These are phyloP conservation scores for Cranoglanis bouderius DNA, from an alignment of 2,113 vertebrate species.

Conservation along the genomic window DNA sequence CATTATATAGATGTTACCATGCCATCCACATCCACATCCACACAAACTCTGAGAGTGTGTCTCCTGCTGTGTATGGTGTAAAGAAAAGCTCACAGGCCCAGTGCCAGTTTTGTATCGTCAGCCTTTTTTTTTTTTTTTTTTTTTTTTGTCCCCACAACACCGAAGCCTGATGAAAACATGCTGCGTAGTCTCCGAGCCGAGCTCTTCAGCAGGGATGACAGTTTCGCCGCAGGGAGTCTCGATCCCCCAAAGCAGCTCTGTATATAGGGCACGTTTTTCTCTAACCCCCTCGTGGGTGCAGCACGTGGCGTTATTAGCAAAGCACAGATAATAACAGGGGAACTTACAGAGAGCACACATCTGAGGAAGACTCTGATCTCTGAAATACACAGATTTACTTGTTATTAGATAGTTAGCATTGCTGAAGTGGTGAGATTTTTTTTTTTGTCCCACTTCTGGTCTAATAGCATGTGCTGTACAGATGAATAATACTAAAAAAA, in stretches of 20 bases:
- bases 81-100: constrained; percentile 2
- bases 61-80: neutral
- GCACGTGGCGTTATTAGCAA: constrained; percentile 21
- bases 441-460: neutral
- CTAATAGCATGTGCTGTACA: neutral
- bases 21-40: constrained; percentile 1
- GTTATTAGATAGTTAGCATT: neutral
- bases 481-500: neutral
- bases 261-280: neutral
- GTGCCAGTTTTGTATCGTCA: constrained; percentile 13
- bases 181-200: neutral
- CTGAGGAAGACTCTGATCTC: neutral
- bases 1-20: constrained; percentile 25
- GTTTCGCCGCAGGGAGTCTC: neutral
- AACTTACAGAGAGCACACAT: neutral
- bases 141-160: neutral
- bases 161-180: neutral
- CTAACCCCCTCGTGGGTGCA: neutral
- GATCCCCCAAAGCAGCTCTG: neutral
- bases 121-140: neutral
- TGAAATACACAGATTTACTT: neutral
- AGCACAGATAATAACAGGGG: neutral
- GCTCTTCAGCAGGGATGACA: neutral
- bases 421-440: neutral
- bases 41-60: neutral